Conservation (phyloP, 2,888 invertebrate genomes). For the Lycia hirtaria region DNA sequence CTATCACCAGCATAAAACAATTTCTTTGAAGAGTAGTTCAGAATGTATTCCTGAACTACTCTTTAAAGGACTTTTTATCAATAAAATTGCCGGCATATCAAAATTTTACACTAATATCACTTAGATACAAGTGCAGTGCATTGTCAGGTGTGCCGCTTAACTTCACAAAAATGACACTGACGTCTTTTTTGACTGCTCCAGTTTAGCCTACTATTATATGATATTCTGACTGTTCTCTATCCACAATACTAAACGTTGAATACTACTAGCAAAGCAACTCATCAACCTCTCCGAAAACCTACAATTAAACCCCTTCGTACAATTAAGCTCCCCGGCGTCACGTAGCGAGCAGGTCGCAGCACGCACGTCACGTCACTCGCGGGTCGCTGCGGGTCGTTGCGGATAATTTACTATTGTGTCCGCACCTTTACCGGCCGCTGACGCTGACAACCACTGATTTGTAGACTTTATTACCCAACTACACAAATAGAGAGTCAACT, state of each 20-base stretch:
- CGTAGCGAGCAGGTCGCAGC: slow-evolving; percentile 52
- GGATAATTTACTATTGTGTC: slow-evolving; percentile 67
- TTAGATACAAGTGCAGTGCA: too few relatives aligned
- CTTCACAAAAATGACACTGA: too few relatives aligned
- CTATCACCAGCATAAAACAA: too few relatives aligned
- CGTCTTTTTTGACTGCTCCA: neutral
- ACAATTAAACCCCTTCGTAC: slow-evolving; percentile 28
- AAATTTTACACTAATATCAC: too few relatives aligned
- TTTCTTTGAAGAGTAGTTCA: too few relatives aligned
- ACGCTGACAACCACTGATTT: slow-evolving; percentile 67
- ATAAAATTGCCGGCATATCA: too few relatives aligned
- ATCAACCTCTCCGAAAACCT: slow-evolving; percentile 22
- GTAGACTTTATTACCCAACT: too few relatives aligned
- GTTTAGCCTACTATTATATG: neutral
- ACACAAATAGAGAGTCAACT: too few relatives aligned
- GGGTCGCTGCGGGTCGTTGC: slow-evolving; percentile 47
- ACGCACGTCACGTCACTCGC: slow-evolving; percentile 68
- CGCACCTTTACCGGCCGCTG: slow-evolving; percentile 71
- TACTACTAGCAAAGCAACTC: slow-evolving; percentile 10
- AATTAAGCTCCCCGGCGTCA: slow-evolving; percentile 55
- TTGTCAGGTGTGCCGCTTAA: too few relatives aligned
- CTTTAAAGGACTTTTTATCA: too few relatives aligned
- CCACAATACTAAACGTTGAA: neutral
- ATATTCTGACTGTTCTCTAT: neutral
- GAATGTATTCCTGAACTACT: too few relatives aligned